These are phyloP conservation scores for Caenorhabditis virilis DNA, from an alignment of 2,888 invertebrate genomes.

Conservation along the genomic window DNA sequence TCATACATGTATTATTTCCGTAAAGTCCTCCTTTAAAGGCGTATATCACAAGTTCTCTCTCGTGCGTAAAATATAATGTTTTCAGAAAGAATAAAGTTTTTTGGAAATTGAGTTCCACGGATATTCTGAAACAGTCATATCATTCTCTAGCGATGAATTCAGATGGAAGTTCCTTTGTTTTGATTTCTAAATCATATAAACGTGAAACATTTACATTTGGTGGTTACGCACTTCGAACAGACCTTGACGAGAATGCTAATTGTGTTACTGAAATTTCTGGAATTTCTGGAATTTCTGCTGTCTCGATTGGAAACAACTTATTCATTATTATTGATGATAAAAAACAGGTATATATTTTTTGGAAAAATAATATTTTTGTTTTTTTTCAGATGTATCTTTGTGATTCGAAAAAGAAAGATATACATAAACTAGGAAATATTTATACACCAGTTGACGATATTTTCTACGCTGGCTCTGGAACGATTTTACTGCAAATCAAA, in stretches of 20 bases:
- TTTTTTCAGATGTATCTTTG: conserved; percentile 73
- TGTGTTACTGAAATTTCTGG: conserved; percentile 73
- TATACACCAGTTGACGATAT: conserved; percentile 83
- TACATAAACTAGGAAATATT: conserved; percentile 81
- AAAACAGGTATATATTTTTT: conserved; percentile 74
- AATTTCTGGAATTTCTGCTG: conserved; percentile 86
- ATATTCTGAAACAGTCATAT: conserved; percentile 63
- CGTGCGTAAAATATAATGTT: background rate
- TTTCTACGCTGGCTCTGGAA: conserved; percentile 97
- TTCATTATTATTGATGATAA: conserved; percentile 94
- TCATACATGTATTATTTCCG: no score
- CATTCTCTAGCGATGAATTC: conserved; percentile 93
- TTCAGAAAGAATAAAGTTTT: conserved; percentile 82
- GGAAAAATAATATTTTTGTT: no score
- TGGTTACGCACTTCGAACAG: conserved; percentile 78
- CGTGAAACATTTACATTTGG: conserved; percentile 91
- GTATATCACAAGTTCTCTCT: no score
- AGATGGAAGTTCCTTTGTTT: conserved; percentile 89
- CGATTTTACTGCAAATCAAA: conserved; percentile 79
- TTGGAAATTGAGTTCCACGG: conserved; percentile 81
- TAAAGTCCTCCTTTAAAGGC: no score
- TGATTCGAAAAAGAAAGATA: conserved; percentile 93
- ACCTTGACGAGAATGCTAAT: conserved; percentile 70
- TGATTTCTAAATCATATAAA: conserved; percentile 81
- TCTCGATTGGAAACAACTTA: conserved; percentile 95